These are phyloP conservation scores for Catajapyx aquilonaris DNA, from an alignment of 1,140 invertebrate genomes.

Conservation along the genomic window DNA sequence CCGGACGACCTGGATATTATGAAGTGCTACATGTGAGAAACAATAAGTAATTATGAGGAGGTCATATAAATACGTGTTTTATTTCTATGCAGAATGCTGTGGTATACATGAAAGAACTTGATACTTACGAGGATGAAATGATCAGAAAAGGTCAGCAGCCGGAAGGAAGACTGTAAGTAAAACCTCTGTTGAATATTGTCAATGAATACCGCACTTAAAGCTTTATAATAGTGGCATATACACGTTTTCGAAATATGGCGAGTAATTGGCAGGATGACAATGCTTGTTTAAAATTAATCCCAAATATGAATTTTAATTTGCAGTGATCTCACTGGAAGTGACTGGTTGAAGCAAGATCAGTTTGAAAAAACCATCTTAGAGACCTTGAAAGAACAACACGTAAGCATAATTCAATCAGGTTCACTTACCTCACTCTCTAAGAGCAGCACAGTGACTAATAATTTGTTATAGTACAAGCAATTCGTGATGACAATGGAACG, in stretches of 20 bases:
- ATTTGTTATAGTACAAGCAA: constrained; percentile 36
- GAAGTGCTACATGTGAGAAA: constrained; percentile 53
- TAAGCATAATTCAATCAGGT: constrained; percentile 16
- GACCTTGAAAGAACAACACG: constrained; percentile 37
- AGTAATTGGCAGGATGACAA: too few species aligned
- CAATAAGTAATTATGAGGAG: too few species aligned
- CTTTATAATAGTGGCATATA: too few species aligned
- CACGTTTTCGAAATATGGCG: too few species aligned
- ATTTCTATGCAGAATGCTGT: constrained; percentile 29
- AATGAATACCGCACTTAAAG: too few species aligned
- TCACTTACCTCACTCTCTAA: not conserved
- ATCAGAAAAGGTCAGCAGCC: constrained; percentile 31
- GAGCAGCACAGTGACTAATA: constrained; percentile 10
- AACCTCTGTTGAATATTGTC: too few species aligned
- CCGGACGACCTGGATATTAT: constrained; percentile 60
- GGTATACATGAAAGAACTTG: constrained; percentile 36
- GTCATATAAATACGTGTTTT: too few species aligned
- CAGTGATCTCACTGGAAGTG: constrained; percentile 29
- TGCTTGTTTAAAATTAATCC: too few species aligned
- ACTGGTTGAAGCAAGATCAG: constrained; percentile 44
- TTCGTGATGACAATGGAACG: constrained; percentile 50
- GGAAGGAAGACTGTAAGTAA: constrained; percentile 33
- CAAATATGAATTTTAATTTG: too few species aligned
- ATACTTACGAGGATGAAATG: constrained; percentile 44
- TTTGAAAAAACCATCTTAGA: constrained; percentile 49